Base-by-base conservation (phyloP, 2,797 vertebrate genomes). In the Phaenicophaeus curvirostris region DNA sequence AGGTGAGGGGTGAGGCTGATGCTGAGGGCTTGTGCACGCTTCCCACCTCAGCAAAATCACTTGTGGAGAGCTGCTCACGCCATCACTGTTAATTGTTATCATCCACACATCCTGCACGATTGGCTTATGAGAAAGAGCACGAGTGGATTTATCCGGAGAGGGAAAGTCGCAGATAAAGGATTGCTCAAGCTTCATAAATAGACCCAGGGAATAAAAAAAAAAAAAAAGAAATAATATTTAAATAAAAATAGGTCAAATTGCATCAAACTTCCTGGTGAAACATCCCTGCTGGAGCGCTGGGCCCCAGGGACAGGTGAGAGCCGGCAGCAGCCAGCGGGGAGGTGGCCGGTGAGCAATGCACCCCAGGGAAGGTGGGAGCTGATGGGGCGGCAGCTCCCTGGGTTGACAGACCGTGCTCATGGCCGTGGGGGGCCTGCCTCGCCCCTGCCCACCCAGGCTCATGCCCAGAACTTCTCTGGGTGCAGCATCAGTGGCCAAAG, bases 141-240 rank as follows among this genome's bases (percentile, higher is more conserved):
- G 58, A 83, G 68, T 2, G 7, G 75, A 89, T 95, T 93, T 91
- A 87, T 78, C 44, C 89, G 59, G 69, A 89, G 75, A 85, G 84
- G 37, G 84, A 67, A 82, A 91, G 66, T 90, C 67, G 31, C 58
- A 85, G 87, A 89, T 67, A 86, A 82, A 92, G 71, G 44, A 85
- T 83, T 85, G 82, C 79, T 95, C 46, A 72, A 78, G 85, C 85
- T 94, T 95, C 89, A 81, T 87, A 96, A 95, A 96, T 35, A 96
- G 85, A 85, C 91, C 76, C 4, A 9, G 93, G 79, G 71, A 15
- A 9, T 39, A 48, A 42, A 85, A 66, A 39, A 39, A 39, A 85
- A 85, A 66, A 39, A 39, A 39, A 85, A 66, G 90, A 76, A 80
- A 35, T 69, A 65, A 41, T 30, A n/a, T 53, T 17, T 13, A 13